Percentiles rank a stretch among this genome's conserved stretches.
These are phyloP conservation scores for Crotalus helleri DNA, from an alignment of 2,113 vertebrate genomes.

Conservation along the genomic window DNA sequence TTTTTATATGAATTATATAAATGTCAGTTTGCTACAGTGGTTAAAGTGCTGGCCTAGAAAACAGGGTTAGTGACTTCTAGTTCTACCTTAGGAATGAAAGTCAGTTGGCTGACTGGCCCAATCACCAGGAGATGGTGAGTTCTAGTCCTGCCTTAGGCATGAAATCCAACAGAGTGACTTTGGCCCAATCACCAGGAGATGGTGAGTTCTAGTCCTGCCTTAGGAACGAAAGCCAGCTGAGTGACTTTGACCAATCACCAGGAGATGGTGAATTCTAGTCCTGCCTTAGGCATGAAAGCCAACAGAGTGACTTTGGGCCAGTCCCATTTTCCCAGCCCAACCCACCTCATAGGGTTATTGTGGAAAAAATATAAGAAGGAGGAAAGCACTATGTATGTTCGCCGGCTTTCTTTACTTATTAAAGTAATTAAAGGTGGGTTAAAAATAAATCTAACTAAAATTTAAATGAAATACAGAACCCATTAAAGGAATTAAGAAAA, in stretches of 20 bases:
- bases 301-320: background rate
- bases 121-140: too few species aligned
- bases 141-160: too few species aligned
- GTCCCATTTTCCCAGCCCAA: background rate
- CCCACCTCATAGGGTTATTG: too few species aligned
- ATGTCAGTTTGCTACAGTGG: background rate
- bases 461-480: background rate
- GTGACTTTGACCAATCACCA: too few species aligned
- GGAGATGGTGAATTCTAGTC: too few species aligned
- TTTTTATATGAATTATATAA: background rate
- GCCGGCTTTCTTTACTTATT: background rate
- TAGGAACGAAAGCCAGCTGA: too few species aligned
- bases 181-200: too few species aligned
- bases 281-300: background rate
- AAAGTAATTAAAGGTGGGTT: background rate
- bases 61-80: background rate
- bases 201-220: too few species aligned
- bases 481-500: background rate
- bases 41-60: background rate
- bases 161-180: too few species aligned
- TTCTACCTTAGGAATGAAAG: too few species aligned
- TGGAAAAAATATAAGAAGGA: background rate
- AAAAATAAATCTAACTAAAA: background rate
- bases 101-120: too few species aligned
- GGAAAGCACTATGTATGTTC: background rate